These are phyloP conservation scores for Urocitellus parryii DNA, from an alignment of 2,113 vertebrate species.

Conservation along the genomic window DNA sequence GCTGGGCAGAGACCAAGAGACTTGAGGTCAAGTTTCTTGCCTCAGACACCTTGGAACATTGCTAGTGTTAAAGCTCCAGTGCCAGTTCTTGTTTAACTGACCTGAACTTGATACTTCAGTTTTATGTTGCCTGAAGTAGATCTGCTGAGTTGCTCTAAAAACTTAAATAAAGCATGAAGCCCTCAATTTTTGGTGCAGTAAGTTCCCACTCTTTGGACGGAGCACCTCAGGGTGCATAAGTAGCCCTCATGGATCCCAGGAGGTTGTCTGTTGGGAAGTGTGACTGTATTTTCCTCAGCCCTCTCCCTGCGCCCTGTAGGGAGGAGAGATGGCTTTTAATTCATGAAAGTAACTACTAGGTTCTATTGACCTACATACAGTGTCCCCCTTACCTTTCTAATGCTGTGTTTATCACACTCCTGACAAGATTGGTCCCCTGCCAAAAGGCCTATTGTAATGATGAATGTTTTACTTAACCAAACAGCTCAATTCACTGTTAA, in stretches of 20 bases:
- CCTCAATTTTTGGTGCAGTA: neutral
- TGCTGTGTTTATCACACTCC: neutral
- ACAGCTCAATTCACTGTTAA: neutral
- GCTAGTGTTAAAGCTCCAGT: conserved; percentile 45
- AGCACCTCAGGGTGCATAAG: neutral
- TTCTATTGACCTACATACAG: neutral
- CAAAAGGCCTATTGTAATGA: neutral
- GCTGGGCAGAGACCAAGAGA: neutral
- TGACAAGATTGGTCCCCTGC: neutral
- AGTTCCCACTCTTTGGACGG: neutral
- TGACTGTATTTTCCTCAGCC: neutral
- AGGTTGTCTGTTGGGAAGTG: neutral
- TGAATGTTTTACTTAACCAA: neutral
- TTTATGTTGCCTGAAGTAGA: conserved; percentile 69
- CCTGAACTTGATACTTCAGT: conserved; percentile 75
- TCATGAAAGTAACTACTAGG: neutral
- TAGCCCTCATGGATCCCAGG: neutral
- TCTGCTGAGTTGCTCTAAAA: conserved; percentile 63
- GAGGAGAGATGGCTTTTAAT: neutral
- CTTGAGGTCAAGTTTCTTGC: conserved; percentile 76
- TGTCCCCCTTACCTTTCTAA: neutral
- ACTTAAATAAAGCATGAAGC: conserved; percentile 70
- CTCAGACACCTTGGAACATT: conserved; percentile 47
- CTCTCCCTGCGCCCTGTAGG: neutral
- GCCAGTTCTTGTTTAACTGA: conserved; percentile 67